phyloP scores from a whole-genome alignment of 2,113 vertebrate species.

The Dipodomys stephensi region DNA sequence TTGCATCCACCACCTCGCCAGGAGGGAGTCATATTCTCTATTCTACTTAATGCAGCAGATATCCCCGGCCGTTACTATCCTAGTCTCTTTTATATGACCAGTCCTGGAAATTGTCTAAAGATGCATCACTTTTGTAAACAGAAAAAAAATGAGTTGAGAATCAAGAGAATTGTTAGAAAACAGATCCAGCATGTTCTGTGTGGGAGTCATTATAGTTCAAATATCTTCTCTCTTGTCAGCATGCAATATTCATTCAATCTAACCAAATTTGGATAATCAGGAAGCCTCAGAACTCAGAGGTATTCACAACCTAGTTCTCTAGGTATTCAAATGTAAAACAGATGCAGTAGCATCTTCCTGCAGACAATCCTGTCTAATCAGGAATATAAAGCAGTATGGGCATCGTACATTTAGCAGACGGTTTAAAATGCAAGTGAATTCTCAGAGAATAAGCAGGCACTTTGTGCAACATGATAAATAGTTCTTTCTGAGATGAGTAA shows the following conservation, averaged over 20 bases:
- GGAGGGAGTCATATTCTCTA: background rate
- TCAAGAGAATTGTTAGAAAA: conserved; percentile 25
- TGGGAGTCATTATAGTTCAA: background rate
- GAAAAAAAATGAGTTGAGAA: conserved; percentile 12
- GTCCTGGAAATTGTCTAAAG: conserved; percentile 24
- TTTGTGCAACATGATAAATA: conserved; percentile 31
- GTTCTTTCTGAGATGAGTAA: conserved; percentile 36
- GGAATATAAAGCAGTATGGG: background rate
- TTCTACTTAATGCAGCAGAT: background rate
- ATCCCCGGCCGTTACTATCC: background rate
- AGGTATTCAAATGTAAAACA: conserved; percentile 22
- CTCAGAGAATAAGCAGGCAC: conserved; percentile 33
- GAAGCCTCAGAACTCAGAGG: background rate
- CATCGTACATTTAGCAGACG: background rate
- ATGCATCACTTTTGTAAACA: conserved; percentile 20
- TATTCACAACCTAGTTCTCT: background rate
- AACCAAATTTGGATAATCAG: background rate
- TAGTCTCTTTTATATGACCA: conserved; percentile 39
- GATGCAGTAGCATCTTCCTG: background rate
- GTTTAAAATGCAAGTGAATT: conserved; percentile 17
- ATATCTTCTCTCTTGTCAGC: background rate
- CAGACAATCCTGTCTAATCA: conserved; percentile 9
- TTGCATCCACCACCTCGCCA: background rate
- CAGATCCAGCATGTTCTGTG: background rate
- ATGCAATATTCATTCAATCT: background rate